Conservation (phyloP, 2,888 invertebrate genomes). For the Cryptosula pallasiana region DNA sequence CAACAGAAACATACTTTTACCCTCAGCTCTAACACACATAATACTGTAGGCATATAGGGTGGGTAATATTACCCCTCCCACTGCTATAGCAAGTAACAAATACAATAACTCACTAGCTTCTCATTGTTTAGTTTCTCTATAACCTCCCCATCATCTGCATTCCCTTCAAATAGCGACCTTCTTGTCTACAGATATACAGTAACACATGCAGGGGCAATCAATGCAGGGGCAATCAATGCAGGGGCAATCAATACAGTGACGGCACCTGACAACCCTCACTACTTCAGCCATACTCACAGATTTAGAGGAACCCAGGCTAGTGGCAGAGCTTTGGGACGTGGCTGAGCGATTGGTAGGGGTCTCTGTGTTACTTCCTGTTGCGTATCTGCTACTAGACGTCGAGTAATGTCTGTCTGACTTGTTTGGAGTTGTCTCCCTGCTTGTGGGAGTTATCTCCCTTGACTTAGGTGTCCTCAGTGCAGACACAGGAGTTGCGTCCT, state of each 20-base stretch:
- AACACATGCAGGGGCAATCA: too few species aligned
- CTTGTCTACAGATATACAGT: too few species aligned
- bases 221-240: too few species aligned
- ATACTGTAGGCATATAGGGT: too few species aligned
- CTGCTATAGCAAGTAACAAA: too few species aligned
- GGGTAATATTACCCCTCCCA: too few species aligned
- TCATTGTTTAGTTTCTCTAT: constrained; percentile 18
- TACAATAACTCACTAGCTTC: neutral
- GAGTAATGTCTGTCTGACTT: neutral
- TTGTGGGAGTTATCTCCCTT: constrained; percentile 16
- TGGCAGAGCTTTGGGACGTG: neutral
- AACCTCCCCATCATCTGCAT: constrained; percentile 1
- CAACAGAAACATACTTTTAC: too few species aligned
- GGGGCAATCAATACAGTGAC: too few species aligned
- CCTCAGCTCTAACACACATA: too few species aligned
- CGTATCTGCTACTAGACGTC: neutral
- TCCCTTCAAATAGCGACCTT: too few species aligned
- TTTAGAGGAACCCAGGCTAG: neutral
- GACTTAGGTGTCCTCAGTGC: neutral
- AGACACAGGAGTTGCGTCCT: neutral
- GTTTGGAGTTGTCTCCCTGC: constrained; percentile 2
- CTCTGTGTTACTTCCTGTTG: neutral
- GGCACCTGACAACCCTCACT: too few species aligned
- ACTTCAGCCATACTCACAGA: neutral
- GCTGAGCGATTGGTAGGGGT: neutral